phyloP scores from a whole-genome alignment of 2,113 vertebrate genomes.

The Elaphurus davidianus region DNA sequence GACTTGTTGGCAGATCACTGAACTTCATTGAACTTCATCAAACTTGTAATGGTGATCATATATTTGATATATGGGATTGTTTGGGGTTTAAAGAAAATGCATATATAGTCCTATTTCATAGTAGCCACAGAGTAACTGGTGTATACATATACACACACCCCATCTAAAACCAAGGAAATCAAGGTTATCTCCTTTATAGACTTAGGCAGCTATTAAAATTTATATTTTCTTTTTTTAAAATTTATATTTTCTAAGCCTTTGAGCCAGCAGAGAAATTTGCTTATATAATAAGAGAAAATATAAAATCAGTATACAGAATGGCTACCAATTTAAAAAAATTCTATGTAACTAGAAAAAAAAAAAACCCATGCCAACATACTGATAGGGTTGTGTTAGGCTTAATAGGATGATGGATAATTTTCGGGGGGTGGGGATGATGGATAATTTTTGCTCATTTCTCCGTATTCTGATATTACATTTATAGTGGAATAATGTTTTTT shows the following conservation, averaged over 20 bases:
- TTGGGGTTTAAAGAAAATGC: neutral
- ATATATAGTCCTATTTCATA: neutral
- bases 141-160: neutral
- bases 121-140: neutral
- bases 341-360: neutral
- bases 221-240: neutral
- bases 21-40: neutral
- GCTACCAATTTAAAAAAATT: neutral
- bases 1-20: neutral
- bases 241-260: neutral
- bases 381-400: neutral
- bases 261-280: neutral
- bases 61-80: neutral
- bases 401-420: neutral
- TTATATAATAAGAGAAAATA: neutral
- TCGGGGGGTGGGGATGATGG: neutral
- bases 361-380: neutral
- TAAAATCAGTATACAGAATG: constrained; percentile 4
- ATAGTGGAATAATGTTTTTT: neutral
- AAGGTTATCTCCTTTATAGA: neutral
- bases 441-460: neutral
- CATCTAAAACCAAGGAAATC: neutral
- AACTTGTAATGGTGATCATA: neutral
- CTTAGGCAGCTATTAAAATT: neutral
- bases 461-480: neutral